These are phyloP conservation scores for Myotis planiceps DNA, from an alignment of 2,797 vertebrate genomes.

Conservation along the genomic window DNA sequence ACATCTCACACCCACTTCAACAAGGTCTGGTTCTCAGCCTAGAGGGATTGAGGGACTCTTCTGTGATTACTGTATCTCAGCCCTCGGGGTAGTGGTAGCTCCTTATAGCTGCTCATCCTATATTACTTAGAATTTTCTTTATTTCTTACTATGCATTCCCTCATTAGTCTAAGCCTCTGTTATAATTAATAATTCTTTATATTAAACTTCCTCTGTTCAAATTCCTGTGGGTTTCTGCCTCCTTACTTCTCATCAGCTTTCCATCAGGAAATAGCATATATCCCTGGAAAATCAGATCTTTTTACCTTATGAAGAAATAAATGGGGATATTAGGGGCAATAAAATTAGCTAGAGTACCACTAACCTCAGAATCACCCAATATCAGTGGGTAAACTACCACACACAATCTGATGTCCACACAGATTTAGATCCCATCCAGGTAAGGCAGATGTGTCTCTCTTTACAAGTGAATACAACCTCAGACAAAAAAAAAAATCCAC, in stretches of 20 bases:
- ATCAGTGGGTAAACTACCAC: neutral
- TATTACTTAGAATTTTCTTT: neutral
- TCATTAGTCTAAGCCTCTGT: neutral
- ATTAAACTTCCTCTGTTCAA: conserved; percentile 18
- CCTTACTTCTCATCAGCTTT: neutral
- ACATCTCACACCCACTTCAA: neutral
- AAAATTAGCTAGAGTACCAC: neutral
- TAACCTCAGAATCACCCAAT: neutral
- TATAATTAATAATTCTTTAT: conserved; percentile 1
- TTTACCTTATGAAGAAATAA: conserved; percentile 30
- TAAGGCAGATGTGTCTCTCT: conserved; percentile 31
- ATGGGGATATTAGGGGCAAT: neutral
- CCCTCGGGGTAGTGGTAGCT: neutral
- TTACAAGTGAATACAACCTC: conserved; percentile 7
- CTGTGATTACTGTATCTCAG: neutral
- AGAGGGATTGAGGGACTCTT: neutral
- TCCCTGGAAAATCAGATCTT: conserved; percentile 6
- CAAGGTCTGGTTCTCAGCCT: neutral
- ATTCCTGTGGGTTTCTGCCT: neutral
- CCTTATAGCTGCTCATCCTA: neutral
- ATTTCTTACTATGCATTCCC: neutral
- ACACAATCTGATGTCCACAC: neutral
- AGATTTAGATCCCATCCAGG: conserved; percentile 10
- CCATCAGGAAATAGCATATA: neutral
- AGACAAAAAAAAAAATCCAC: neutral